Base-by-base conservation (phyloP, 1,140 invertebrate species). In the Holcopasites calliopsidis region DNA sequence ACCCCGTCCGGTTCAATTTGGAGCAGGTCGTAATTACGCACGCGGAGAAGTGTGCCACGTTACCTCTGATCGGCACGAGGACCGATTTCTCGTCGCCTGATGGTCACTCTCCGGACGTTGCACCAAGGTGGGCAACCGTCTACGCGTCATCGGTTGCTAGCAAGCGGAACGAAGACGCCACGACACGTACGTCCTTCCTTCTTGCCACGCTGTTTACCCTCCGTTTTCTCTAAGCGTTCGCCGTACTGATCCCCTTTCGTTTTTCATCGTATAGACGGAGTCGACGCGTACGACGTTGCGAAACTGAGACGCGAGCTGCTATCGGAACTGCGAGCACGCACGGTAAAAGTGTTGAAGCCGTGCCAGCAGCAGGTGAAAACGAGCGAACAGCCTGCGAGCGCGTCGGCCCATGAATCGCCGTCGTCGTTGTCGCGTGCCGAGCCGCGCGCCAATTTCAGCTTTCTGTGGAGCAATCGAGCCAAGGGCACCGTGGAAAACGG, bases 391-490 rank as follows among this genome's bases (percentile, higher is more conserved):
- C 47, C 21, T 78, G 79, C 60, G 83, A 88, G 70, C 54, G 44
- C 77, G 18, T 38, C 70, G 7, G 47, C 8, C 54, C 72, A 47
- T 31, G 73, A 66, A 40, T 47, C 75, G 79, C 79, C 76, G 31
- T 26, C 47, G n/a, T 44, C 71, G 1, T 42, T 44, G 49, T 62
- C 77, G 44, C 72, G 26, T 26, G 16, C 44, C 74, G 38, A 44
- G 16, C 13, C 33, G 28, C 40, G 21, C 8, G 82, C 80, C 7
- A 90, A 90, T 60, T 73, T 64, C 28, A 90, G 89, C 80, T 90
- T 90, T 76, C 82, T 90, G 21, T 91, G 89, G 90, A 86, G 82
- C 52, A 68, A 55, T 49, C 68, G 68, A 35, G 26, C 42, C n/a
- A 80, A 57, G 28, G 68, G 21, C 35, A 50, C 38, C 42, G 28